Conservation (phyloP, 2,113 vertebrate species). For the Andinoacara biseriatus region DNA sequence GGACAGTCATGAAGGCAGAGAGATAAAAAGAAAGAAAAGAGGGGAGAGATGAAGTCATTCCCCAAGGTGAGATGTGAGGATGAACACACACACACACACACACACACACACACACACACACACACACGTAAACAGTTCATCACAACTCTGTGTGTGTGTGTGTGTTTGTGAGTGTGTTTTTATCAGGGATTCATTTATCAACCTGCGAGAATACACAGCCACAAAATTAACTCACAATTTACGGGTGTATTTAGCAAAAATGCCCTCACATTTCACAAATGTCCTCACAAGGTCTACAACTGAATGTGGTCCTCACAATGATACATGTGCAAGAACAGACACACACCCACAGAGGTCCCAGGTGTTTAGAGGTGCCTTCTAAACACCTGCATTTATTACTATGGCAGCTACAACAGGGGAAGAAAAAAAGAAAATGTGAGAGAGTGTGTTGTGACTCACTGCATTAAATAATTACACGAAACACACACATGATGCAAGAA, state of each 20-base stretch:
- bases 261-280: not conserved
- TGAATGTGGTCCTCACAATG: not conserved
- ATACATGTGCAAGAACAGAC: not conserved
- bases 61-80: constrained; percentile 57
- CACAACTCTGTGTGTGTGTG: no score
- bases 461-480: constrained; percentile 64
- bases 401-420: not conserved
- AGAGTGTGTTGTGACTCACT: not conserved
- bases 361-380: constrained; percentile 44
- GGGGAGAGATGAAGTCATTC: constrained; percentile 65
- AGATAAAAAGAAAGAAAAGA: not conserved
- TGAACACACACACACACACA: not conserved
- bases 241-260: not conserved
- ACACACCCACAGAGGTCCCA: constrained; percentile 10
- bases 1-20: not conserved
- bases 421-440: not conserved
- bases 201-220: not conserved
- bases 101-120: not conserved
- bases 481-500: not conserved
- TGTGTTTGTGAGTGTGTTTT: not conserved
- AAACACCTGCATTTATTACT: constrained; percentile 50
- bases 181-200: not conserved
- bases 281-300: not conserved
- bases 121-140: not conserved
- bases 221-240: not conserved